Evolutionary conservation across 92 coral and sea anemone species (phyloP).

Genomic region (Hydrozoanthus gracilis): DNA sequence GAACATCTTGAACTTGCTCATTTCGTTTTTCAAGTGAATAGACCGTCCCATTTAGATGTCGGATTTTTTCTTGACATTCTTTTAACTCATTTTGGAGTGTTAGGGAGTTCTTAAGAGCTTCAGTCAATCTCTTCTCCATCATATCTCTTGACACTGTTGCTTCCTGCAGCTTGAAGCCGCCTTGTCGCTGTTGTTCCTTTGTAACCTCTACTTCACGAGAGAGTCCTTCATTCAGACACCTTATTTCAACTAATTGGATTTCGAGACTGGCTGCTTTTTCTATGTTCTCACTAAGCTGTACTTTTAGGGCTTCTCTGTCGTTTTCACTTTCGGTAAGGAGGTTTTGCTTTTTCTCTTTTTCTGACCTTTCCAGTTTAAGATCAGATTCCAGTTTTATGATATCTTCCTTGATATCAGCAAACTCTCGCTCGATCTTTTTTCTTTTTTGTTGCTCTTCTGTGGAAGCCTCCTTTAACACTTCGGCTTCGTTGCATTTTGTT

Average conservation of each 20-base stretch:
- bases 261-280: conserved; percentile 79
- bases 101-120: conserved; percentile 74
- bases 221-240: conserved; percentile 80
- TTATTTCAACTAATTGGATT: conserved; percentile 80
- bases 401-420: conserved; percentile 67
- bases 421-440: conserved; percentile 66
- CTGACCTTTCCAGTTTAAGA: conserved; percentile 57
- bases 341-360: conserved; percentile 62
- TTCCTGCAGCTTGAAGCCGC: conserved; percentile 71
- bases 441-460: conserved; percentile 43
- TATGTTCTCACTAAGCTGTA: conserved; percentile 79
- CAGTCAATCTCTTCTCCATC: conserved; percentile 78
- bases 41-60: conserved; percentile 49
- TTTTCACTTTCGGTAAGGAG: conserved; percentile 73
- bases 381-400: conserved; percentile 70
- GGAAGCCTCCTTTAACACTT: neutral
- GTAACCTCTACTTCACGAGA: conserved; percentile 68
- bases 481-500: conserved; percentile 1
- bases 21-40: conserved; percentile 49
- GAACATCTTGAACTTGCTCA: conserved; percentile 38
- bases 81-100: conserved; percentile 68
- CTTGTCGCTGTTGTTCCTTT: conserved; percentile 75
- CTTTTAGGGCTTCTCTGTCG: conserved; percentile 65
- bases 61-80: conserved; percentile 51
- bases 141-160: conserved; percentile 79